These are phyloP conservation scores for Meriones unguiculatus DNA, from an alignment of 2,113 vertebrate species.

Conservation along the genomic window DNA sequence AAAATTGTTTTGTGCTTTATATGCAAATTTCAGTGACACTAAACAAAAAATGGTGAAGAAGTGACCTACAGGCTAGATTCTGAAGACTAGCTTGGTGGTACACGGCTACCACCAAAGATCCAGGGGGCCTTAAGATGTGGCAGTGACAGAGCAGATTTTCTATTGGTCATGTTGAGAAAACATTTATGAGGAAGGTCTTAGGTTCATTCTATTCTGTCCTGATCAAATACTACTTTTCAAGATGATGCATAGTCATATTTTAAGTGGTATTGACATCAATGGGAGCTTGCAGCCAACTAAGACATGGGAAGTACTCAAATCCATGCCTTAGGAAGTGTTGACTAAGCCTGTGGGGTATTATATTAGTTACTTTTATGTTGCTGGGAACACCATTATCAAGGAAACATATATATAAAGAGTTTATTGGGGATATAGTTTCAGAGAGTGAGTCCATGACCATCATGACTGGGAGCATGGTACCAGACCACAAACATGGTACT, in stretches of 20 bases:
- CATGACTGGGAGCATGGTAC: background rate
- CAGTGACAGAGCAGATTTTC: background rate
- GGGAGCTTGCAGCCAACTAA: background rate
- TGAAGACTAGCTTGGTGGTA: background rate
- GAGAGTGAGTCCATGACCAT: background rate
- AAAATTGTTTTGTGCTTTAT: background rate
- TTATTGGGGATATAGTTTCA: background rate
- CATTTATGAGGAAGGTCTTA: background rate
- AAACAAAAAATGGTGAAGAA: background rate
- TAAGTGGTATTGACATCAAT: background rate
- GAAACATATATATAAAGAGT: background rate
- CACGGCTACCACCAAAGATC: background rate
- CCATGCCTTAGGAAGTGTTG: background rate
- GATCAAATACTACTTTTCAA: background rate
- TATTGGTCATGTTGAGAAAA: background rate
- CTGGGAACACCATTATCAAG: background rate
- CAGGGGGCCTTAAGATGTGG: background rate
- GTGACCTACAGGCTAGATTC: background rate
- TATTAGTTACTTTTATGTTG: background rate
- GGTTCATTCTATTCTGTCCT: background rate
- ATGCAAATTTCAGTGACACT: background rate
- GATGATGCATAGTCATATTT: background rate
- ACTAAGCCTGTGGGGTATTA: background rate
- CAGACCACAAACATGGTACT: background rate
- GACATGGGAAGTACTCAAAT: background rate